Evolutionary conservation across 2,797 vertebrate genomes (phyloP), one percentile per base, ranked within the genome.

Genomic region (Clarias laeviceps): DNA sequence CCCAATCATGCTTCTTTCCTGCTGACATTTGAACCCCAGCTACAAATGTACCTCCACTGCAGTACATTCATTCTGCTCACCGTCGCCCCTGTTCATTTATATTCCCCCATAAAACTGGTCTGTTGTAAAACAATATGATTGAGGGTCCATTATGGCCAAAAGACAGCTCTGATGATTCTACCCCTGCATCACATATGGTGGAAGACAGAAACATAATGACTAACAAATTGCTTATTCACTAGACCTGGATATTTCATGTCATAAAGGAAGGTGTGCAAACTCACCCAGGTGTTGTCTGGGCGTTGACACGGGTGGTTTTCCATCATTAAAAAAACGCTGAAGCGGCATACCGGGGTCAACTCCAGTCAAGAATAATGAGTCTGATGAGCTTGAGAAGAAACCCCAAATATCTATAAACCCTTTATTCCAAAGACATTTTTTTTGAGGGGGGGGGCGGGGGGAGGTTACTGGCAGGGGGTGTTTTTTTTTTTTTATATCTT

Each of bases 261-360:
- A 32, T 84, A 68, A 40, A 34, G 20, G 37, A 62, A 40, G 14
- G 8, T 27, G 70, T 70, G 24, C 57, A 78, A 62, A 59, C 70
- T 4, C 15, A 73, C 88, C 80, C 93, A 92, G 91, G 91, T 92
- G 92, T 89, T 85, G 85, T 2, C 65, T 62, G 65, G 77, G 62
- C 61, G 78, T 74, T 70, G 20, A 70, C 62, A 64, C 86, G 80
- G n/a, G 65, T n/a, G 20, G n/a, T 89, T 90, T 90, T 84, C 85
- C 73, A 80, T 89, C 90, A 84, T 91, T 88, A 87, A 17, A 87
- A 17, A 37, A 34, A 4, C 0, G 0, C 81, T 82, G 86, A 50
- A 22, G 45, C 80, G 56, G 56, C 70, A 37, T 7, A 15, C 70
- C 56, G 32, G 62, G 66, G 61, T 77, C 56, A 27, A 72, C 24